A percentile compares a stretch with the other conserved stretches of the same genome.
Evolutionary conservation across 2,888 invertebrate species (phyloP).

Genomic region (Drosophila ezoana): DNA sequence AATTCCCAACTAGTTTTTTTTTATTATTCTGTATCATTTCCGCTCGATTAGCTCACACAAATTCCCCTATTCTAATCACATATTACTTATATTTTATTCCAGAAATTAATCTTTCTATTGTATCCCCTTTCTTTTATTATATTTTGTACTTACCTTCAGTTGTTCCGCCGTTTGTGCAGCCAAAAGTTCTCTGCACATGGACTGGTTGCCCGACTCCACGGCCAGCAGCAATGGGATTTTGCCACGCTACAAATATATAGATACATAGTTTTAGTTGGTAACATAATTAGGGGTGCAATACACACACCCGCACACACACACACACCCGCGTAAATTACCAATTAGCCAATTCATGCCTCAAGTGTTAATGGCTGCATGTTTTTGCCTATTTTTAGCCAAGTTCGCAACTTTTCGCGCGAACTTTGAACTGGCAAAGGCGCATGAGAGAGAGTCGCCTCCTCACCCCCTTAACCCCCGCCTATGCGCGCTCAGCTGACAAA

Average conservation of each 20-base stretch:
- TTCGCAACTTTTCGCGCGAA: constrained; percentile 79
- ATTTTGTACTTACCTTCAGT: constrained; percentile 87
- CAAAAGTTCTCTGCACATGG: constrained; percentile 96
- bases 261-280: constrained; percentile 14
- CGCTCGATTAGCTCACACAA: too few species aligned
- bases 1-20: too few species aligned
- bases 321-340: constrained; percentile 66
- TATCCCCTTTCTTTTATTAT: neutral
- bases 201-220: constrained; percentile 97
- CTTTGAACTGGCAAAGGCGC: constrained; percentile 73
- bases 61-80: too few species aligned
- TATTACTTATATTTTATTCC: neutral
- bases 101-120: neutral
- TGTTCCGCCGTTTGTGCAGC: constrained; percentile 95
- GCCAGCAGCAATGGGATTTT: constrained; percentile 97
- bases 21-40: too few species aligned
- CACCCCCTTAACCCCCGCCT: neutral
- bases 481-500: constrained; percentile 34
- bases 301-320: constrained; percentile 21
- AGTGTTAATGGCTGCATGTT: constrained; percentile 77
- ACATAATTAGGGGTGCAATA: constrained; percentile 40
- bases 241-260: constrained; percentile 88
- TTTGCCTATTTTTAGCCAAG: constrained; percentile 72
- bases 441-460: constrained; percentile 34
- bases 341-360: constrained; percentile 76